phyloP scores from a whole-genome alignment of 2,888 invertebrate species.

The Sminthurinus aureus region DNA sequence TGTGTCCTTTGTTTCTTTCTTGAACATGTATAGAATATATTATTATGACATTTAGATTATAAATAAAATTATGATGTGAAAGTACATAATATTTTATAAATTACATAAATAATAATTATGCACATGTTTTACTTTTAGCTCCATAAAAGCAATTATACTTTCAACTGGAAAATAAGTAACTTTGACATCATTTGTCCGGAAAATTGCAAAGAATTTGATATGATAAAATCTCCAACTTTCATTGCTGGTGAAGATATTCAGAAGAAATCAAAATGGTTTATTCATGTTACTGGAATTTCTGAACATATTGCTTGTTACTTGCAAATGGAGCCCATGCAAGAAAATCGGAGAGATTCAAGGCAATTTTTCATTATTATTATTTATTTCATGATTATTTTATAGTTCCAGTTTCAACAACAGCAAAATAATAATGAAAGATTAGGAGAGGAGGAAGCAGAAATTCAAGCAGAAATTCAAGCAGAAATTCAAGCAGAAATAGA shows the following conservation, averaged over 20 bases:
- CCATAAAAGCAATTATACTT: conserved; percentile 3
- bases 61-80: not conserved
- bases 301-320: conserved; percentile 18
- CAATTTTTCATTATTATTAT: not conserved
- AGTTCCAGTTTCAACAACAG: not conserved
- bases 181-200: conserved; percentile 26
- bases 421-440: not conserved
- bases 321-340: not conserved
- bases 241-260: conserved; percentile 23
- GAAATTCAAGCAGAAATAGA: too few species aligned
- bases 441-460: not conserved
- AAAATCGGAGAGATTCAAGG: not conserved
- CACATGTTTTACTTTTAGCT: not conserved
- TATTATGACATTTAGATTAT: too few species aligned
- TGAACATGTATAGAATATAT: too few species aligned
- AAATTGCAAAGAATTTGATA: conserved; percentile 20
- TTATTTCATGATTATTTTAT: not conserved
- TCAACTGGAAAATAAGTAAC: conserved; percentile 16
- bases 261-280: conserved; percentile 17
- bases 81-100: not conserved
- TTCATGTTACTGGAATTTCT: conserved; percentile 10
- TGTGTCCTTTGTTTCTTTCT: too few species aligned
- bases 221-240: conserved; percentile 13
- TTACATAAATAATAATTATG: not conserved
- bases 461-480: not conserved